Percentiles rank a stretch among this genome's conserved stretches.
Conservation (phyloP, 2,113 vertebrate species). For the Mustelus asterias region DNA sequence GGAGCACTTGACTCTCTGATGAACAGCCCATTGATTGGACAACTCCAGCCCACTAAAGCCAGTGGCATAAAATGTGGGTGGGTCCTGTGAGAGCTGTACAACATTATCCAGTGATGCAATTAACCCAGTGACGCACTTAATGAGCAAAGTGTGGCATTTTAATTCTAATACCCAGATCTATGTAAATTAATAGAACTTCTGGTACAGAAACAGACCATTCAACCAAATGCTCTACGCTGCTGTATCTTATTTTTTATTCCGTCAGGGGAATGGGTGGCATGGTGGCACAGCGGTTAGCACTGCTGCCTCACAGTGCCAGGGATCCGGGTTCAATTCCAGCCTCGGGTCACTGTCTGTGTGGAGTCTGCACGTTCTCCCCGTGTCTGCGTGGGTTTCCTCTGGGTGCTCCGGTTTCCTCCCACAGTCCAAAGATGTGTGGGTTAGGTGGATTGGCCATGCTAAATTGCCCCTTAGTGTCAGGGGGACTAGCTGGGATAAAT, state of each 20-base stretch:
- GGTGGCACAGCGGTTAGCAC: no score
- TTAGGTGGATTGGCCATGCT: no score
- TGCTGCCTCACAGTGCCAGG: no score
- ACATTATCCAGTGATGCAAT: neutral
- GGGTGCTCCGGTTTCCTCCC: no score
- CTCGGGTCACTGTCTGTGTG: no score
- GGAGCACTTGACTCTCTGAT: neutral
- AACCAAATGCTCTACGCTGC: neutral
- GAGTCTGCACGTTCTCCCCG: no score
- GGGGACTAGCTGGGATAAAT: no score
- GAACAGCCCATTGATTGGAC: neutral
- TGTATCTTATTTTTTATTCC: neutral
- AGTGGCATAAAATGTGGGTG: neutral
- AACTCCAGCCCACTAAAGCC: neutral
- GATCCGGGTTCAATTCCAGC: no score
- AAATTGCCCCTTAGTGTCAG: no score
- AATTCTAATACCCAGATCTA: neutral
- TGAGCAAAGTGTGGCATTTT: neutral
- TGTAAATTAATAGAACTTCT: neutral
- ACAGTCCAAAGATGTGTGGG: no score
- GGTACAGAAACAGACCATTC: neutral
- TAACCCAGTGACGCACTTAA: neutral
- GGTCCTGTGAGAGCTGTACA: neutral
- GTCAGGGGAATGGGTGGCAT: no score
- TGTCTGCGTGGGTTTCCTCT: no score